Percentiles rank a stretch among this genome's conserved stretches.
These are phyloP conservation scores for Aporophyla nigra DNA, from an alignment of 2,888 invertebrate genomes.

Conservation along the genomic window DNA sequence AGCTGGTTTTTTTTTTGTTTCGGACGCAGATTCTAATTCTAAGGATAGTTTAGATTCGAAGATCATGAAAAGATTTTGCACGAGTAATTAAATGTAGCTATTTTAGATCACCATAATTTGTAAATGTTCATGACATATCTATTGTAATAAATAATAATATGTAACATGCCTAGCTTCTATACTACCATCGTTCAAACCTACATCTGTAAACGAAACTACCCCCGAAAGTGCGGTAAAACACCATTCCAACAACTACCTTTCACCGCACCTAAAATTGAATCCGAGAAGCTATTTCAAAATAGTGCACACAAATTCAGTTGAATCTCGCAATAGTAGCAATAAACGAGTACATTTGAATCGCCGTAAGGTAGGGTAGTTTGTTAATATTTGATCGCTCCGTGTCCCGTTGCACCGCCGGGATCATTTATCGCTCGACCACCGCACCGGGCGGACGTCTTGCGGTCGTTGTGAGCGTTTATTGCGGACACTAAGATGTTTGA, in stretches of 20 bases:
- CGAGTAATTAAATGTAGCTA: background rate
- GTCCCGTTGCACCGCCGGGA: constrained; percentile 77
- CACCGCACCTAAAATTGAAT: constrained; percentile 50
- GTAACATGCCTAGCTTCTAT: background rate
- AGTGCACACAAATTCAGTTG: constrained; percentile 62
- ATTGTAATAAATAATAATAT: background rate
- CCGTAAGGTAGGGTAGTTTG: constrained; percentile 84
- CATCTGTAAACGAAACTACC: background rate
- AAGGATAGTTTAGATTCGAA: background rate
- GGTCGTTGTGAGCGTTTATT: constrained; percentile 77
- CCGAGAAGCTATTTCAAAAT: constrained; percentile 50
- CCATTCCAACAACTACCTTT: constrained; percentile 20
- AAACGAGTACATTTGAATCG: constrained; percentile 81
- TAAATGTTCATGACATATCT: background rate
- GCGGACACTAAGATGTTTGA: constrained; percentile 63
- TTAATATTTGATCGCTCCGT: constrained; percentile 86
- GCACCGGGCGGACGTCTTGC: constrained; percentile 78
- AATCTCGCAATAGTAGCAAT: constrained; percentile 73
- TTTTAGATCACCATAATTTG: background rate
- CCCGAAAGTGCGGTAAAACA: constrained; percentile 11
- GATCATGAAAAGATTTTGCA: background rate
- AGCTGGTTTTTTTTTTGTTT: constrained; percentile 7
- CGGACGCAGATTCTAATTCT: background rate
- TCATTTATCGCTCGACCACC: constrained; percentile 82
- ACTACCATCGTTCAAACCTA: background rate